Conservation (phyloP, 2,113 vertebrate species). For the Lophius piscatorius region DNA sequence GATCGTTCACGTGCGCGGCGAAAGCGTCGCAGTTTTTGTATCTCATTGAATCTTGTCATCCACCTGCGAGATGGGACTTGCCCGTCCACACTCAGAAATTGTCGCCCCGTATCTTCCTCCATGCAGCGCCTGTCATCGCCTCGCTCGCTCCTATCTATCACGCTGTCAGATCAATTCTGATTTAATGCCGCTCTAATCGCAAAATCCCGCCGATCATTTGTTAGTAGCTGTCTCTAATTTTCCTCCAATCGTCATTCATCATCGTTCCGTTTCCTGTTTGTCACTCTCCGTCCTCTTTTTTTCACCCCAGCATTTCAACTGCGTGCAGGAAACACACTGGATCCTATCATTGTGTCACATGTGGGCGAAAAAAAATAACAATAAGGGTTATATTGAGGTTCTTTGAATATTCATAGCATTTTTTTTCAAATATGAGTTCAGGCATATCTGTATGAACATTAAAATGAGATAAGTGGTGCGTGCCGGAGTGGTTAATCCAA, state of each 20-base stretch:
- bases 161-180: conserved; percentile 35
- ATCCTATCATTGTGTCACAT: too few relatives aligned
- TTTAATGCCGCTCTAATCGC: conserved; percentile 32
- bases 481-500: conserved; percentile 19
- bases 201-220: conserved; percentile 36
- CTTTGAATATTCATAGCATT: not conserved
- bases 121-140: conserved; percentile 35
- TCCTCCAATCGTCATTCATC: conserved; percentile 42
- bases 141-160: conserved; percentile 30
- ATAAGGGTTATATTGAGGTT: not conserved
- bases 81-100: conserved; percentile 11
- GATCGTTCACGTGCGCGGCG: not conserved
- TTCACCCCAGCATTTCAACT: too few relatives aligned
- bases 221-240: conserved; percentile 52
- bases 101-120: conserved; percentile 24
- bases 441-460: not conserved
- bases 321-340: too few relatives aligned
- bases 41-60: conserved; percentile 37
- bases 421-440: not conserved
- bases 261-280: conserved; percentile 10
- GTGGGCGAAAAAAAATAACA: not conserved
- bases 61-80: conserved; percentile 36
- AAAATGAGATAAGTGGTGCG: conserved; percentile 13
- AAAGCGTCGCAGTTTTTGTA: conserved; percentile 6
- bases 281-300: conserved; percentile 30